Evolutionary conservation across 2,888 invertebrate species (phyloP).

Genomic region (Drosophila pseudotakahashii): DNA sequence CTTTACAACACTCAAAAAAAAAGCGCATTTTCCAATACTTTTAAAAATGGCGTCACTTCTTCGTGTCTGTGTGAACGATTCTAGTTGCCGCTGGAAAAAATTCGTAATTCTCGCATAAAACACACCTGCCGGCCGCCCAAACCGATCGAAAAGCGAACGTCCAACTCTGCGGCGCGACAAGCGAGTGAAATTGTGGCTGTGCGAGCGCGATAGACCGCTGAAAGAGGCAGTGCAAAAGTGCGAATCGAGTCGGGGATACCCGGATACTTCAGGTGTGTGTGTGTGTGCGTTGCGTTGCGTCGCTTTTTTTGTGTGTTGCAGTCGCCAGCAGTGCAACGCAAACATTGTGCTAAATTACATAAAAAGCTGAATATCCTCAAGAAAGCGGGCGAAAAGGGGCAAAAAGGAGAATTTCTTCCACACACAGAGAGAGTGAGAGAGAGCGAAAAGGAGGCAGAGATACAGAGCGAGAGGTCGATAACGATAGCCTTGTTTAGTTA

Average conservation of each 20-base stretch:
- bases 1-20: too few species aligned
- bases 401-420: constrained; percentile 54
- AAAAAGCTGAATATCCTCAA: constrained; percentile 38
- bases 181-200: constrained; percentile 62
- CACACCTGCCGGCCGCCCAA: constrained; percentile 61
- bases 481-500: constrained; percentile 26
- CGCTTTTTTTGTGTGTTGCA: constrained; percentile 27
- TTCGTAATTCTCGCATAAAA: constrained; percentile 64
- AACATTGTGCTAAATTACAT: constrained; percentile 52
- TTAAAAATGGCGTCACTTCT: constrained; percentile 78
- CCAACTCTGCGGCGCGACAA: constrained; percentile 62
- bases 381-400: constrained; percentile 31
- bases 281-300: constrained; percentile 10
- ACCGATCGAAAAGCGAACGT: constrained; percentile 65
- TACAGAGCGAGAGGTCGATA: constrained; percentile 18
- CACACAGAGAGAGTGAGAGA: constrained; percentile 15
- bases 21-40: constrained; percentile 18
- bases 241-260: constrained; percentile 52
- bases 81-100: constrained; percentile 71
- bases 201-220: constrained; percentile 52
- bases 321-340: constrained; percentile 5
- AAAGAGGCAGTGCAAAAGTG: constrained; percentile 41
- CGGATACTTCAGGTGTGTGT: constrained; percentile 30
- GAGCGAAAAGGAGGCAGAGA: constrained; percentile 21
- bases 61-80: constrained; percentile 70